A percentile compares a stretch with the other conserved stretches of the same genome.
Evolutionary conservation across 2,113 vertebrate genomes (phyloP).

Genomic region (Microtus pennsylvanicus): DNA sequence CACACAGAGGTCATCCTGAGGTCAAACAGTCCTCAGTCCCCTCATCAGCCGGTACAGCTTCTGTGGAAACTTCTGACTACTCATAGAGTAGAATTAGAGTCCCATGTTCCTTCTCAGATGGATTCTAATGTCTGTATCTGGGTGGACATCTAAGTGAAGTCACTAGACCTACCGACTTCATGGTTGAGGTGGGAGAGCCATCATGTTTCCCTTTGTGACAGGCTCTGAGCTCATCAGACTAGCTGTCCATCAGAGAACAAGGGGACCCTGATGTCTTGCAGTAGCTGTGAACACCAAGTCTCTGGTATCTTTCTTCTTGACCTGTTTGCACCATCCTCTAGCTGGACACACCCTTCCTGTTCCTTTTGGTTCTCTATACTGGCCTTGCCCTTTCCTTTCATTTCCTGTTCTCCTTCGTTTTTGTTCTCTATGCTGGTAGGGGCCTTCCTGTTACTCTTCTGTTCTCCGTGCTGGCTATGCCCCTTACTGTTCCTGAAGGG

Average conservation of each 20-base stretch:
- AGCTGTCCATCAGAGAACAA: not conserved
- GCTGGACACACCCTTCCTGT: too few relatives aligned
- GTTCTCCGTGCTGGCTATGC: too few relatives aligned
- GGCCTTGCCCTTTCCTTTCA: too few relatives aligned
- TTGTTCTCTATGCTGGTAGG: too few relatives aligned
- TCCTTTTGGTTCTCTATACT: too few relatives aligned
- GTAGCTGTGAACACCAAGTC: too few relatives aligned
- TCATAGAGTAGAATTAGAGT: not conserved
- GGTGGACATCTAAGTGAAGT: not conserved
- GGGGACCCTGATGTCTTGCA: not conserved
- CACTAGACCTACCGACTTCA: not conserved
- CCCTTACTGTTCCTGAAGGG: too few relatives aligned
- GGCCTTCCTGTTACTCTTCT: too few relatives aligned
- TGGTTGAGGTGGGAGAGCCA: not conserved
- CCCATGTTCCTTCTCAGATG: not conserved
- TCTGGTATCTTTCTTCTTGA: not conserved
- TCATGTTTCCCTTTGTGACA: not conserved
- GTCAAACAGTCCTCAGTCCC: not conserved
- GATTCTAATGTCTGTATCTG: not conserved
- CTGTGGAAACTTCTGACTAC: not conserved
- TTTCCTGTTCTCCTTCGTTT: rapidly evolving
- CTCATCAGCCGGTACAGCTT: not conserved
- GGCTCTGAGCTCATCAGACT: not conserved
- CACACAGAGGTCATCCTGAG: not conserved
- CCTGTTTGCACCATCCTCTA: too few relatives aligned